These are phyloP conservation scores for Coelopa frigida DNA, from an alignment of 1,140 invertebrate genomes.

Conservation along the genomic window DNA sequence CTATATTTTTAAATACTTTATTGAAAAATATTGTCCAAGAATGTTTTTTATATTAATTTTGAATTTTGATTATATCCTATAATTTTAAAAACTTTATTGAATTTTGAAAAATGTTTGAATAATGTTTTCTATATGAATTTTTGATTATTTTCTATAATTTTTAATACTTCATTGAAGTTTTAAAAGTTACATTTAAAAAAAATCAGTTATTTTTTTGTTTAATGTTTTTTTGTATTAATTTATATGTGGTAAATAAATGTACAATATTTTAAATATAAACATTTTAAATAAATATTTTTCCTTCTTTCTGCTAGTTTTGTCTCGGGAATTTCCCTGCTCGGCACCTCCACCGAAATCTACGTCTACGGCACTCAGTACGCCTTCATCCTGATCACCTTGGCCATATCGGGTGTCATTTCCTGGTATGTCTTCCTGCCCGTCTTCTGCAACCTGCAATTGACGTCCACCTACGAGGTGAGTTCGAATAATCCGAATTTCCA, in stretches of 20 bases:
- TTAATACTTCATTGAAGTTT: too few relatives aligned
- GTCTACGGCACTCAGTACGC: constrained; percentile 69
- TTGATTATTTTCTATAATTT: too few relatives aligned
- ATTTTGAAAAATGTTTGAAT: too few relatives aligned
- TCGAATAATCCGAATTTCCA: constrained; percentile 16
- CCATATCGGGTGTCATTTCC: constrained; percentile 60
- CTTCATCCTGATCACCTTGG: constrained; percentile 56
- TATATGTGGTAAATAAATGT: not conserved
- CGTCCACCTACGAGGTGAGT: constrained; percentile 75
- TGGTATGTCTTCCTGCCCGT: constrained; percentile 72
- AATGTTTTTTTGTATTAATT: not conserved
- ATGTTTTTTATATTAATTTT: too few relatives aligned
- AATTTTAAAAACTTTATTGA: too few relatives aligned
- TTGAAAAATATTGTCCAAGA: too few relatives aligned
- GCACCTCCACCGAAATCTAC: constrained; percentile 80
- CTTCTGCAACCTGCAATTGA: constrained; percentile 72
- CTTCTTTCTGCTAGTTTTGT: constrained; percentile 44
- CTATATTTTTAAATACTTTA: too few relatives aligned
- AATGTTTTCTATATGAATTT: too few relatives aligned
- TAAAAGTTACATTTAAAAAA: too few relatives aligned
- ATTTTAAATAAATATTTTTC: constrained; percentile 1
- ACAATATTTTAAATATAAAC: not conserved
- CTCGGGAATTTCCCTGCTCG: constrained; percentile 74
- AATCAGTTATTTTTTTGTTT: not conserved
- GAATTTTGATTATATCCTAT: too few relatives aligned